Conservation (phyloP, 2,797 vertebrate species). For the Neomorphus geoffroyi region DNA sequence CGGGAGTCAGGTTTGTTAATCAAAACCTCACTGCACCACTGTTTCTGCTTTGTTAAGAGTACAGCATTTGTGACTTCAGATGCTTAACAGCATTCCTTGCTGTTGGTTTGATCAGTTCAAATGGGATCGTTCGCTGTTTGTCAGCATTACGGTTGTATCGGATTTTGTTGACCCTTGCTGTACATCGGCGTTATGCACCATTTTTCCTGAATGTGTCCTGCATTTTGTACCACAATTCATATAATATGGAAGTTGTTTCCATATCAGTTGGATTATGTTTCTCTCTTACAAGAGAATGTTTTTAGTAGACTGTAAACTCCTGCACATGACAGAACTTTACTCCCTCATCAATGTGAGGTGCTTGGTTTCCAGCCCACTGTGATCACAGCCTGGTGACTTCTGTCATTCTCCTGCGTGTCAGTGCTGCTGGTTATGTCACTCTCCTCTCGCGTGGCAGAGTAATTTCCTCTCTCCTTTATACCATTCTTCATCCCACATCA, state of each 20-base stretch:
- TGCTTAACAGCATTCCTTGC: not conserved
- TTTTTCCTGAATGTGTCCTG: not conserved
- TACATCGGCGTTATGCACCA: accelerated
- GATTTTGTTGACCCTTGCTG: not conserved
- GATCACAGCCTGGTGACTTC: not conserved
- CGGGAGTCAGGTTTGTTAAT: not conserved
- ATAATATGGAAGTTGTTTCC: not conserved
- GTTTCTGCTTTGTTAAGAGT: not conserved
- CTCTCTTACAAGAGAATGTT: not conserved
- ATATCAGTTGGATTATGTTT: not conserved
- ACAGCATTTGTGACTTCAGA: not conserved
- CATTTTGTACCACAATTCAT: not conserved
- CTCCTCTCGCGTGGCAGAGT: not conserved
- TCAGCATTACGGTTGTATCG: not conserved
- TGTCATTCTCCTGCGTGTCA: not conserved
- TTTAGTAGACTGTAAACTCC: constrained; percentile 13
- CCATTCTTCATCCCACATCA: not conserved
- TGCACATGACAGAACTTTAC: constrained; percentile 19
- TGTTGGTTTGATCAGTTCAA: not conserved
- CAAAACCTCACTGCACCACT: not conserved
- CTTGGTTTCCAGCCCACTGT: not conserved
- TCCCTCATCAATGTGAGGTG: not conserved
- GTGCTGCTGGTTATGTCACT: not conserved
- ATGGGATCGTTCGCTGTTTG: not conserved
- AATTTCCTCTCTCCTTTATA: constrained; percentile 2